These are phyloP conservation scores for Silurus asotus DNA, from an alignment of 2,113 vertebrate genomes.

Conservation along the genomic window DNA sequence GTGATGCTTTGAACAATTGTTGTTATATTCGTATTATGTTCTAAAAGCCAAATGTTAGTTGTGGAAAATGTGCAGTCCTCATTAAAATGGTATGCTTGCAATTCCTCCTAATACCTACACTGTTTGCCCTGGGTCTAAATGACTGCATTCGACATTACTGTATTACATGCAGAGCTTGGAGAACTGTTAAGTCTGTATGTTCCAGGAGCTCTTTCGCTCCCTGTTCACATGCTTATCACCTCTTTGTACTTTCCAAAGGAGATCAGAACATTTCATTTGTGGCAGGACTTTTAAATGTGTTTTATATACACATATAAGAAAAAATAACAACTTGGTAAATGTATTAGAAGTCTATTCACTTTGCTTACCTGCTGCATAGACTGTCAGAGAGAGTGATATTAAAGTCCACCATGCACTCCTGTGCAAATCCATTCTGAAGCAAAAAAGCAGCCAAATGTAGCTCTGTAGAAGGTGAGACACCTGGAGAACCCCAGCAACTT, in stretches of 20 bases:
- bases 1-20: background rate
- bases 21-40: background rate
- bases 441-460: conserved; percentile 55
- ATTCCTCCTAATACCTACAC: background rate
- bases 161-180: background rate
- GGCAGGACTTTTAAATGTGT: too few species aligned
- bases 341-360: background rate
- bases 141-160: background rate
- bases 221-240: background rate
- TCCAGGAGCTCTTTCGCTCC: background rate
- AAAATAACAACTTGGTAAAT: background rate
- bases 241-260: background rate
- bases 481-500: conserved; percentile 8
- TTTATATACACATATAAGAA: background rate
- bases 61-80: background rate
- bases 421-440: conserved; percentile 71
- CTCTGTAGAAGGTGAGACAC: conserved; percentile 47
- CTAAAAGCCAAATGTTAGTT: background rate
- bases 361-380: conserved; percentile 62
- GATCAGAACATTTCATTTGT: background rate
- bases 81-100: background rate
- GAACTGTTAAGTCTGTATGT: background rate
- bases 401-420: conserved; percentile 59
- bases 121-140: background rate
- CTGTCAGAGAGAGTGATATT: conserved; percentile 51